These are phyloP conservation scores for Pteruthius melanotis DNA, from an alignment of 2,113 vertebrate species.

Conservation along the genomic window DNA sequence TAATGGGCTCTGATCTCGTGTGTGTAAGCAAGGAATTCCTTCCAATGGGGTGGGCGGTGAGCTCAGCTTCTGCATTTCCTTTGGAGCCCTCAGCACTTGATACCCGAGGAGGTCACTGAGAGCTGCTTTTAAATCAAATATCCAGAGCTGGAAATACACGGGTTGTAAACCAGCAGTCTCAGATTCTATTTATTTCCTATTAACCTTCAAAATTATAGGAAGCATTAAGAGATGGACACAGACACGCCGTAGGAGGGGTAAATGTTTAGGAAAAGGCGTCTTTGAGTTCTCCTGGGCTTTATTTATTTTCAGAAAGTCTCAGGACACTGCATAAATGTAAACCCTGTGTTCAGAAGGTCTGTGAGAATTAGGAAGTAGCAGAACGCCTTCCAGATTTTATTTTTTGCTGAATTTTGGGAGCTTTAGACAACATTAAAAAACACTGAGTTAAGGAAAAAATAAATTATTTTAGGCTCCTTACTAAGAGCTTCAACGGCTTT, in stretches of 20 bases:
- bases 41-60: background rate
- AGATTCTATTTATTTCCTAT: background rate
- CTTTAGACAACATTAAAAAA: background rate
- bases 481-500: background rate
- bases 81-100: background rate
- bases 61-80: background rate
- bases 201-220: background rate
- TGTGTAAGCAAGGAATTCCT: background rate
- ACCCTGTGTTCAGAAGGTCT: background rate
- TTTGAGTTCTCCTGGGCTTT: background rate
- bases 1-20: conserved; percentile 40
- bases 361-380: background rate
- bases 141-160: background rate
- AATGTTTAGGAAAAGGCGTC: background rate
- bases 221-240: background rate
- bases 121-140: background rate
- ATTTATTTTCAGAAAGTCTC: background rate
- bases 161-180: background rate
- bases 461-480: background rate
- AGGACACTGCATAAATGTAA: background rate
- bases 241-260: fast-evolving
- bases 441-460: background rate
- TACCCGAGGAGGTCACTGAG: background rate
- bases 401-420: background rate
- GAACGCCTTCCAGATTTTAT: background rate